A percentile compares a stretch with the other conserved stretches of the same genome.
Conservation (phyloP, 1,140 invertebrate genomes). For the Sarcophaga peregrina region DNA sequence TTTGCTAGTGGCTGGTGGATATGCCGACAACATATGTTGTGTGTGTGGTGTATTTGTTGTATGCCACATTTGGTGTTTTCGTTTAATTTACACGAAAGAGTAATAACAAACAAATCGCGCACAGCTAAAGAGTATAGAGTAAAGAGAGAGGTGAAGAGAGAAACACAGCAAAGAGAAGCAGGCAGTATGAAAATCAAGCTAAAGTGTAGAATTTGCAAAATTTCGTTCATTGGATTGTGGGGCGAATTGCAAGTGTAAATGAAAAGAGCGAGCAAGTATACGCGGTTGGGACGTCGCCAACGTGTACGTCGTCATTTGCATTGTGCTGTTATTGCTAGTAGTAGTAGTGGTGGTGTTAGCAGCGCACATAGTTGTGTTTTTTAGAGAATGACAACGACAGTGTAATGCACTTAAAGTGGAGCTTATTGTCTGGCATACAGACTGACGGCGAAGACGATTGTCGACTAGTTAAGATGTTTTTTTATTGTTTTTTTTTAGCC, state of each 20-base stretch:
- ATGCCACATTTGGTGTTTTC: background rate
- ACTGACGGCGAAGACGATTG: conserved; percentile 10
- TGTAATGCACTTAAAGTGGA: conserved; percentile 41
- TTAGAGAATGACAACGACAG: conserved; percentile 13
- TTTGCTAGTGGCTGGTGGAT: too few relatives aligned
- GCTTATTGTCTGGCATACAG: conserved; percentile 31
- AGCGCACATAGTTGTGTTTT: background rate
- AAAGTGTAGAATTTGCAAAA: conserved; percentile 1
- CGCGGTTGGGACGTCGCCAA: background rate
- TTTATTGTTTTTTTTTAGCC: conserved; percentile 12
- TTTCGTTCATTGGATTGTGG: background rate
- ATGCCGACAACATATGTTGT: too few relatives aligned
- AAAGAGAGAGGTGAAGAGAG: too few relatives aligned
- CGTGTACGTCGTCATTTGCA: background rate
- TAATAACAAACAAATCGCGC: background rate
- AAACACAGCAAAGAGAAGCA: too few relatives aligned
- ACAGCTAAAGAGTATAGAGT: too few relatives aligned
- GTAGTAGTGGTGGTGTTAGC: too few relatives aligned
- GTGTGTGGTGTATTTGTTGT: background rate
- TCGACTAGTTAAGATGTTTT: conserved; percentile 20
- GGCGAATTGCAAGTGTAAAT: too few relatives aligned
- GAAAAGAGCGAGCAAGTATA: too few relatives aligned
- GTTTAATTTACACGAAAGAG: background rate
- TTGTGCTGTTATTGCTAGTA: background rate
- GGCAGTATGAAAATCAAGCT: too few relatives aligned